Evolutionary conservation across 2,113 vertebrate species (phyloP), one percentile per base, ranked within the genome.

Genomic region (Pandion haliaetus): DNA sequence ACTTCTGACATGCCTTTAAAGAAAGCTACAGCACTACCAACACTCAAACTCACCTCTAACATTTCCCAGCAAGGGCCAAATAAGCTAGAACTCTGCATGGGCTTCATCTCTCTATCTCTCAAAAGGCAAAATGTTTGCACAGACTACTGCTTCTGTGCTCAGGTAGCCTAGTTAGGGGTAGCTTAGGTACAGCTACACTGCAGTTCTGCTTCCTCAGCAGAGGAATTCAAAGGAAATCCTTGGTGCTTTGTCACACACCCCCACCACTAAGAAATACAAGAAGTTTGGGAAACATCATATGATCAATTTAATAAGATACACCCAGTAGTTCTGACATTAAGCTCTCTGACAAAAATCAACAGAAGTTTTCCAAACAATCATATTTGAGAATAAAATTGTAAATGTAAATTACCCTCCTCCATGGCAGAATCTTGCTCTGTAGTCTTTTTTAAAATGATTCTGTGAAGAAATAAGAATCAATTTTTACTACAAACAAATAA

Each of bases 351-450:
- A 85, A 96, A 90, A 88, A 50, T 3, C 38, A 62, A 38, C 3
- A 0, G 10, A 82, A 26, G 3, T 63, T 88, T 63, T 70, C n/a
- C n/a, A 82, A 67, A 62, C 31, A 62, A 42, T 4, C 0, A 0
- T 77, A 59, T 59, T 10, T 6, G 76, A 83, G 17, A 95, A 32
- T 13, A 61, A 47, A 55, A 32, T 12, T 26, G 47, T 29, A 95
- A 94, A 49, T 8, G 45, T 17, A 88, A 52, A 20, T 97, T 98
- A 98, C 97, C 97, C 8, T 94, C 25, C 80, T 95, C 65, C 63
- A 3, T 54, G 82, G 94, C 98, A 98, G 95, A 98, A 98, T 96
- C 98, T 98, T 94, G 95, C 19, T 95, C 98, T 97, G 84, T 98
- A 98, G 42, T 45, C 81, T 66, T 93, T 97, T 93, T 98, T 98